Conservation (phyloP, 2,888 invertebrate genomes). For the Venusia cambrica region DNA sequence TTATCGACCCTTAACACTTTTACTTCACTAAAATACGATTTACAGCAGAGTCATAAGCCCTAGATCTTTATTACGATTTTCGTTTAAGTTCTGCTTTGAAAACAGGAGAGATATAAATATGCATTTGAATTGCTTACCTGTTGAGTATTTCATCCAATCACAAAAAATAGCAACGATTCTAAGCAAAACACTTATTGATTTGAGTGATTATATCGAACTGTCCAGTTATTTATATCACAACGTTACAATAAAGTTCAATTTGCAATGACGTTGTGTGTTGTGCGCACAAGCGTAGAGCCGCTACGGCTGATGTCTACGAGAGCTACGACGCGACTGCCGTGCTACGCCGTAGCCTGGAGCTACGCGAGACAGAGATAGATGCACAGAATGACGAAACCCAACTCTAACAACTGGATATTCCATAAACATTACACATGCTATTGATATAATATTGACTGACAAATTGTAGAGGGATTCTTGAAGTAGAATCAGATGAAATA, state of each 20-base stretch:
- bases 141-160: slow-evolving; percentile 42
- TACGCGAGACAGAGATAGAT: slow-evolving; percentile 39
- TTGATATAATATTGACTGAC: no score
- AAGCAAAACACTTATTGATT: slow-evolving; percentile 12
- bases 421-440: no score
- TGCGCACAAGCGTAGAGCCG: slow-evolving; percentile 22
- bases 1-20: no score
- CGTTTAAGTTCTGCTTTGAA: no score
- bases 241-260: slow-evolving; percentile 18
- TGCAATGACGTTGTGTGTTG: slow-evolving; percentile 19
- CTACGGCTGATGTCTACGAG: slow-evolving; percentile 41
- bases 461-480: no score
- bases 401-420: no score
- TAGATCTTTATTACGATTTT: no score
- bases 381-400: slow-evolving; percentile 52
- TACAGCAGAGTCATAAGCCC: no score
- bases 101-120: no score
- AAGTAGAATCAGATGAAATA: no score
- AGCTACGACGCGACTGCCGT: slow-evolving; percentile 65
- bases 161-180: slow-evolving; percentile 18
- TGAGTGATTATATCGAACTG: not conserved
- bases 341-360: slow-evolving; percentile 55
- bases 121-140: no score
- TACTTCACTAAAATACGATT: no score
- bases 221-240: slow-evolving; percentile 11